Evolutionary conservation across 2,113 vertebrate species (phyloP).

Genomic region (Sapajus apella): DNA sequence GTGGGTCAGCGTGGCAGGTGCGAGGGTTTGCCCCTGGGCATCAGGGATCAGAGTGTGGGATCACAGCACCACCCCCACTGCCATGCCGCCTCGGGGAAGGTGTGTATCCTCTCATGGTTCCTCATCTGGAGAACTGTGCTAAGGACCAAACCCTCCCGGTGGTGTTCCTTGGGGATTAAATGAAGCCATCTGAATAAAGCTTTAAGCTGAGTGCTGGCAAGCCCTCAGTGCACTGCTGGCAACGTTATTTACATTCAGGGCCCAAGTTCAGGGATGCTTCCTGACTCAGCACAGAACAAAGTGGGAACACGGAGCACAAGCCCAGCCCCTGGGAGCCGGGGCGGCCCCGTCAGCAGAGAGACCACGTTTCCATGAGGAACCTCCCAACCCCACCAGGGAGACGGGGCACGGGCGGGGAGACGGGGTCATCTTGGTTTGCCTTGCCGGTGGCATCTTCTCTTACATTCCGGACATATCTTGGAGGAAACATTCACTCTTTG

Average conservation of each 20-base stretch:
- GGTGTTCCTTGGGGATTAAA: not conserved
- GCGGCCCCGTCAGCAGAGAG: rapidly evolving
- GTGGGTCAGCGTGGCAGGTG: not conserved
- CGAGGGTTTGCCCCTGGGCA: rapidly evolving
- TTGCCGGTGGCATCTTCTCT: rapidly evolving
- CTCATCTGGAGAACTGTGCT: not conserved
- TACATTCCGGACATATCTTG: rapidly evolving
- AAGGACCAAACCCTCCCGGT: rapidly evolving
- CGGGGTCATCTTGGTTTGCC: rapidly evolving
- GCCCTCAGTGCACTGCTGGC: rapidly evolving
- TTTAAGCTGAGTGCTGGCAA: not conserved
- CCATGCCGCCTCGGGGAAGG: rapidly evolving
- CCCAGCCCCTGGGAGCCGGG: rapidly evolving
- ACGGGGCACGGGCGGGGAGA: rapidly evolving
- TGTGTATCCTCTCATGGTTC: rapidly evolving
- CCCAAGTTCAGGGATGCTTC: rapidly evolving
- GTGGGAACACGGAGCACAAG: rapidly evolving
- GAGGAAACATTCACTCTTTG: not conserved
- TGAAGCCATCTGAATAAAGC: no score
- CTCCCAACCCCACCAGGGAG: rapidly evolving
- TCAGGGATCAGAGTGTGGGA: rapidly evolving
- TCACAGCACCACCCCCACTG: rapidly evolving
- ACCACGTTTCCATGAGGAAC: rapidly evolving
- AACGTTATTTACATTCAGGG: rapidly evolving
- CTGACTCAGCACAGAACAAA: not conserved